Conservation (phyloP, 2,797 vertebrate species). For the Salmo trutta region DNA sequence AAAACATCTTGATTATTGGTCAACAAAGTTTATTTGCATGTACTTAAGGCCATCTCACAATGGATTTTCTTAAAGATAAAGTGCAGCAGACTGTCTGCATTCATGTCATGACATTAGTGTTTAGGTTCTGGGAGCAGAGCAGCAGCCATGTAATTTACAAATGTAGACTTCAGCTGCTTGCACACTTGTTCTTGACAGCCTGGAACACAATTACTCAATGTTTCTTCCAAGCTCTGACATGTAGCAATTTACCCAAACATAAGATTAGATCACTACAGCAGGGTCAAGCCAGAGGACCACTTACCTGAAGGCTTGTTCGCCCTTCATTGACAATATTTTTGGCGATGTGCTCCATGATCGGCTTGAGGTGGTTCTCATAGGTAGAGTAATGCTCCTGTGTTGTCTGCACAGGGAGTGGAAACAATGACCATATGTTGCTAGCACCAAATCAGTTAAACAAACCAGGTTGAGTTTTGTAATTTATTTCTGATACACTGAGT, state of each 20-base stretch:
- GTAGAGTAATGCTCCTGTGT: conserved; percentile 73
- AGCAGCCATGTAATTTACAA: conserved; percentile 77
- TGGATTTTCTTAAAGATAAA: conserved; percentile 47
- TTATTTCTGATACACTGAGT: background rate
- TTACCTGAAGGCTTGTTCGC: conserved; percentile 70
- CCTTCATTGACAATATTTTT: conserved; percentile 77
- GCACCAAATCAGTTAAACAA: background rate
- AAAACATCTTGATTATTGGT: background rate
- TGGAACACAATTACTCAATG: conserved; percentile 48
- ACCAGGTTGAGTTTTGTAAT: background rate
- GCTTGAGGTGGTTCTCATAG: conserved; percentile 69
- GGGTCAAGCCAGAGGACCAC: conserved; percentile 1
- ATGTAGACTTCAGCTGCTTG: conserved; percentile 76
- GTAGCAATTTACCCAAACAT: background rate
- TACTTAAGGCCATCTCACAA: background rate
- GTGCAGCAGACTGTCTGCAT: conserved; percentile 52
- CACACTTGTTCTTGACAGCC: conserved; percentile 90
- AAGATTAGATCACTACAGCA: background rate
- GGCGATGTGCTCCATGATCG: conserved; percentile 76
- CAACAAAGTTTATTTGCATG: conserved; percentile 1
- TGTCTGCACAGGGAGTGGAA: conserved; percentile 51
- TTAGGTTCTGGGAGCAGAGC: conserved; percentile 57
- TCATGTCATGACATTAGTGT: background rate
- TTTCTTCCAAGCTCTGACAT: background rate
- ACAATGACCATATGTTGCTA: background rate